A percentile compares a stretch with the other conserved stretches of the same genome.
Evolutionary conservation across 2,797 vertebrate genomes (phyloP).

Genomic region (Babyrousa celebensis): DNA sequence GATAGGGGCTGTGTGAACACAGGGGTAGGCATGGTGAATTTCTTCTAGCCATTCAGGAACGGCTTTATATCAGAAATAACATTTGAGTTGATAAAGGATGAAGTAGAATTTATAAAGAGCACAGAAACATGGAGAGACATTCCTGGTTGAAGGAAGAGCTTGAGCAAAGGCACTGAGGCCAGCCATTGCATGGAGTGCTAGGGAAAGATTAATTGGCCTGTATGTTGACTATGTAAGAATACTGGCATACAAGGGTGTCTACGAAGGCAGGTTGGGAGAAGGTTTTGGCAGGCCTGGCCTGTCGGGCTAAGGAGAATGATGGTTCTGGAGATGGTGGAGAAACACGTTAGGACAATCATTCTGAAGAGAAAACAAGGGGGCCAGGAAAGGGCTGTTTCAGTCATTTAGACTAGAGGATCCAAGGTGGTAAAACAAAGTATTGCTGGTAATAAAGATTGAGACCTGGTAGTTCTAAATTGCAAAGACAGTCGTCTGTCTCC

Average conservation of each 20-base stretch:
- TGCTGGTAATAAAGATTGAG: neutral
- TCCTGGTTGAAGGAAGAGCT: neutral
- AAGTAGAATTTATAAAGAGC: neutral
- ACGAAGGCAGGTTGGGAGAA: neutral
- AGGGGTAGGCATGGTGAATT: neutral
- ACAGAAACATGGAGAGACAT: neutral
- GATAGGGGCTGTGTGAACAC: neutral
- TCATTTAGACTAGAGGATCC: neutral
- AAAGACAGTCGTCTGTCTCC: neutral
- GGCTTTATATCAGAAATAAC: neutral
- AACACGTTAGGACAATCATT: neutral
- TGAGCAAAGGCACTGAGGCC: neutral
- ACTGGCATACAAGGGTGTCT: neutral
- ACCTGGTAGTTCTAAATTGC: neutral
- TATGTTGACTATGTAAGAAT: fast-evolving
- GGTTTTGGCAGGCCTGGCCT: neutral
- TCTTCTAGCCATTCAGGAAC: neutral
- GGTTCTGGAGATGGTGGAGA: neutral
- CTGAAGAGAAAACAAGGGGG: neutral
- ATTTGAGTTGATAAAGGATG: neutral
- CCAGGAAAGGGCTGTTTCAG: neutral
- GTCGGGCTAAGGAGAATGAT: neutral
- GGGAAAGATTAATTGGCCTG: neutral
- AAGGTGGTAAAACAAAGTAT: neutral
- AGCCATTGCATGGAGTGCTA: neutral